These are phyloP conservation scores for Lepilemur ruficaudatus DNA, from an alignment of 2,797 vertebrate genomes.

Conservation along the genomic window DNA sequence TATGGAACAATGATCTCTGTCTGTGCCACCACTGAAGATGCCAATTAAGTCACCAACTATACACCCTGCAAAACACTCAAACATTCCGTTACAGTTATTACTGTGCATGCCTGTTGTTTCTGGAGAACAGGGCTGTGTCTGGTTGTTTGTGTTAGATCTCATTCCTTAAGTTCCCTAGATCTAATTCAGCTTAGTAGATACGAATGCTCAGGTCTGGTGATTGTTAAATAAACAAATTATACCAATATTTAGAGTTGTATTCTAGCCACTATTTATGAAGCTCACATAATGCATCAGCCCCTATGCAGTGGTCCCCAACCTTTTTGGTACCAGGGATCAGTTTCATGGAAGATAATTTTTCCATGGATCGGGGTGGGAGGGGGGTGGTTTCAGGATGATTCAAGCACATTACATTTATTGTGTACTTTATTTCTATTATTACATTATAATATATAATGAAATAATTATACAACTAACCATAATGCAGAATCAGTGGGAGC, in stretches of 20 bases:
- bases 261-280: background rate
- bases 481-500: too few relatives aligned
- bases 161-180: background rate
- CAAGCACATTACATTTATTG: too few relatives aligned
- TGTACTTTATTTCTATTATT: too few relatives aligned
- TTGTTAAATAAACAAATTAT: background rate
- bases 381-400: too few relatives aligned
- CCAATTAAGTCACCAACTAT: background rate
- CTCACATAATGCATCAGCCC: background rate
- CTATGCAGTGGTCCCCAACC: background rate
- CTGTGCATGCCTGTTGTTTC: background rate
- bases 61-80: rapidly evolving
- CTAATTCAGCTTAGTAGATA: too few relatives aligned
- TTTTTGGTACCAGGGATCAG: too few relatives aligned
- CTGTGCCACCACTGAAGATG: background rate
- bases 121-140: background rate
- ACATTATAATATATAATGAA: too few relatives aligned
- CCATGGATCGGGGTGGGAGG: too few relatives aligned
- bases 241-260: background rate
- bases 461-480: too few relatives aligned
- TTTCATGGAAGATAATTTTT: too few relatives aligned
- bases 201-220: background rate
- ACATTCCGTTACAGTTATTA: background rate
- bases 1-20: background rate
- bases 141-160: background rate